A percentile compares a stretch with the other conserved stretches of the same genome.
These are phyloP conservation scores for Anthrax anthrax DNA, from an alignment of 2,888 invertebrate genomes.

Conservation along the genomic window DNA sequence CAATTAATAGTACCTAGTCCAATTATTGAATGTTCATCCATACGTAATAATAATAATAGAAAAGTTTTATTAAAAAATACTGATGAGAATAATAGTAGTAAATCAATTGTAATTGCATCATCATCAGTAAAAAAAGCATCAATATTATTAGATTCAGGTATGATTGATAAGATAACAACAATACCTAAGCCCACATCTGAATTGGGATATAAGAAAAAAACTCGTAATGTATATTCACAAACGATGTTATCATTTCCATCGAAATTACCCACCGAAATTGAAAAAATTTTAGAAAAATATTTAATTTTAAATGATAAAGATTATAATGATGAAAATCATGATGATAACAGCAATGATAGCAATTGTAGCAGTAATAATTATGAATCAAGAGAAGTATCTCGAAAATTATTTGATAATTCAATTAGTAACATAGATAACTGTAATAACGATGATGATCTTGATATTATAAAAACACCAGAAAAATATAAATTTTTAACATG, in stretches of 20 bases:
- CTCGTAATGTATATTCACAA: constrained; percentile 37
- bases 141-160: too few relatives aligned
- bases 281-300: constrained; percentile 43
- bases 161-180: too few relatives aligned
- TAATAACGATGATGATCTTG: too few relatives aligned
- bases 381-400: not conserved
- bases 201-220: constrained; percentile 10
- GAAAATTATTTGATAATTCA: not conserved
- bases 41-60: not conserved
- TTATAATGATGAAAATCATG: not conserved
- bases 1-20: constrained; percentile 33
- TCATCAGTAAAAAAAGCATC: too few relatives aligned
- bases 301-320: constrained; percentile 35
- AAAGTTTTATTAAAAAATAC: constrained; percentile 3
- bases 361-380: not conserved
- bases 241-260: constrained; percentile 45
- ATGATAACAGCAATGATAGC: not conserved
- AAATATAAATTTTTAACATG: not conserved
- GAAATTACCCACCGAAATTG: constrained; percentile 39
- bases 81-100: constrained; percentile 18
- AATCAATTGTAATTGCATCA: too few relatives aligned
- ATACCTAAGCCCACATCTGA: constrained; percentile 21
- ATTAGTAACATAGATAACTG: not conserved
- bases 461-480: not conserved
- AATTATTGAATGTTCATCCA: constrained; percentile 25